Evolutionary conservation across 1,140 invertebrate genomes (phyloP), one percentile per base, ranked within the genome.

Genomic region (Frieseomelitta varia): DNA sequence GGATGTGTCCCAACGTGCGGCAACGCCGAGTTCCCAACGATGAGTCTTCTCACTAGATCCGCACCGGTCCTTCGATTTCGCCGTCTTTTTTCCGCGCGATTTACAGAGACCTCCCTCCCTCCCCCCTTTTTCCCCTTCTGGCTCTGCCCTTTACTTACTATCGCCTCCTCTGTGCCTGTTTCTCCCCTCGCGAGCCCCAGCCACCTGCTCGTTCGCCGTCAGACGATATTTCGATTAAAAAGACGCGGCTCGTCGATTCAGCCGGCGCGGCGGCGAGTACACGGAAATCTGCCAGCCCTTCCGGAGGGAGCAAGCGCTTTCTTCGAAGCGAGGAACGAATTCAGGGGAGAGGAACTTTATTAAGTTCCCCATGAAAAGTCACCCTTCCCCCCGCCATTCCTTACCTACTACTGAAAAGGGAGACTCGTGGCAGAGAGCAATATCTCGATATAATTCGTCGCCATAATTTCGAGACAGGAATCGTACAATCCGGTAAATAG

Each of bases 41-140:
- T n/a, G 39, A 63, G 10, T 75, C 68, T 73, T 79, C 82, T 72
- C 76, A 78, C 85, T 81, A 89, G 85, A 72, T 61, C 34, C 56
- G 39, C 39, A 17, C 51, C 6, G 67, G 19, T 47, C 30, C 2
- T 15, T 69, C 86, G 90, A 88, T 83, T 71, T 39, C 34, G 58
- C 27, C 47, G 87, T 63, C 80, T 65, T 87, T 71, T 39, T 55
- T 84, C 39, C 47, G 53, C 78, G 76, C 86, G 86, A 90, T 89
- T 90, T 85, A 84, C 56, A 58, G 53, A 30, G 11, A 61, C 58
- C 58, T 68, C n/a, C 1, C 65, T 4, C n/a, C 4, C 65, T 4
- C 6, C 72, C 39, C 6, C 72, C 39, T 53, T 14, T 4, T 39
- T 4, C 30, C 4, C 47, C 67, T 51, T 11, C 17, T 8, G n/a